Evolutionary conservation across 2,888 invertebrate genomes (phyloP), one percentile per base, ranked within the genome.

Genomic region (Cheilosia vernalis): DNA sequence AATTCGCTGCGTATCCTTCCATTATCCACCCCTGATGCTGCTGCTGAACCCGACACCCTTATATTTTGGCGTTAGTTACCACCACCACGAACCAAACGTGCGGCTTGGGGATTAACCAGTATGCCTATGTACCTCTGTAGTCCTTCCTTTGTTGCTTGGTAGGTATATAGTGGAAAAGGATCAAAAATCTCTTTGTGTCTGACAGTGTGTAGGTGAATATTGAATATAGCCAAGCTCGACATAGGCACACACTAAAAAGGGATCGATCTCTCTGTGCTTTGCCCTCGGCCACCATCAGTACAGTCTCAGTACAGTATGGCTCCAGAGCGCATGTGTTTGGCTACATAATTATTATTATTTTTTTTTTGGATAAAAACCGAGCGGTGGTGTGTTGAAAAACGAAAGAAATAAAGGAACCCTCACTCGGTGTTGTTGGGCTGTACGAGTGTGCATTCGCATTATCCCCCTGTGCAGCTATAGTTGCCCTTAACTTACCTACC

Each of bases 391-490:
- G 80, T 89, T 87, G 78, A 66, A 87, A 78, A 80, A 86, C 61
- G 40, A 63, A 30, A 55, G 76, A 74, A 67, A 60, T 44, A 70
- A 81, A 79, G 64, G 74, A 78, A 88, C 80, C 87, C 81, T 88
- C 87, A 66, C 72, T 84, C 80, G 87, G 63, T 55, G 77, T 70
- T 64, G 33, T 58, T 56, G 60, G 66, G 1, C 42, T 55, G 58
- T 66, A 21, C 21, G 21, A 21, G 21, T 21, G 51, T 77, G 81
- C 81, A 77, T 61, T 77, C 61, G 70, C 80, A 81, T 76, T 85
- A 85, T 85, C 84, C 81, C 84, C 76, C 80, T 85, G 69, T 79
- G 70, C 82, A 82, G 66, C 82, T 82, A 72, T 53, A 82, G 77
- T 78, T 78, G 78, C 79, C 82, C 78, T 83, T 83, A 77, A 66